Evolutionary conservation across 2,797 vertebrate species (phyloP), one percentile per base, ranked within the genome.

Genomic region (Amblyraja radiata): DNA sequence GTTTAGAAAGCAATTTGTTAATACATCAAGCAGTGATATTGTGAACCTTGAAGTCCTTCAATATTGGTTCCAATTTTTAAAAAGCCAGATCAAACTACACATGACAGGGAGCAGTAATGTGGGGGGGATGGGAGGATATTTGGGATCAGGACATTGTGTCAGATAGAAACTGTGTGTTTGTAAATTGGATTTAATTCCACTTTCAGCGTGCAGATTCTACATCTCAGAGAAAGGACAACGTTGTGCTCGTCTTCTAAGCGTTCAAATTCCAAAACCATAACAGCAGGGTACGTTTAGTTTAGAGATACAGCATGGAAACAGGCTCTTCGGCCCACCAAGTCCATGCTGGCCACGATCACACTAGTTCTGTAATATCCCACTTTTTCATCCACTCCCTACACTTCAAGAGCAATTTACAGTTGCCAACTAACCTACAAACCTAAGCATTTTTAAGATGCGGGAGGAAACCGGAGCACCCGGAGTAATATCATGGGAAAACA

Each of bases 151-250:
- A 46, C 54, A 54, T 68, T 11, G 18, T 61, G 83, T 86, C 54
- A 58, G 25, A 4, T 86, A 63, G 58, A 14, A 63, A 86, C 25
- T 6, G 54, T n/a, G 10, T 10, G 63, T 14, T 13, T 9, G 28
- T 25, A 25, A 28, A 6, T 63, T 86, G 83, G 25, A 28, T 25
- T 2, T 11, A 11, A 28, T 14, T 5, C 28, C 25, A 58, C 21
- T 28, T 61, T 61, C 25, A 13, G 25, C 28, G 23, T 46, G 18
- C 6, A 54, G 25, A 32, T 63, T 65, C 7, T 21, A 21, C 11
- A 25, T 88, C 36, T 88, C 2, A 54, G 93, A 94, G 93, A 74
- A 93, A 16, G 86, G n/a, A 93, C 68, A 25, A 39, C 61, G 28
- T 32, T 25, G 32, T 58, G 71, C 71, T 23, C 8, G 23, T 14